Percentiles rank a stretch among this genome's conserved stretches.
phyloP scores from a whole-genome alignment of 2,888 invertebrate species.

The Pandemis cinnamomeana region DNA sequence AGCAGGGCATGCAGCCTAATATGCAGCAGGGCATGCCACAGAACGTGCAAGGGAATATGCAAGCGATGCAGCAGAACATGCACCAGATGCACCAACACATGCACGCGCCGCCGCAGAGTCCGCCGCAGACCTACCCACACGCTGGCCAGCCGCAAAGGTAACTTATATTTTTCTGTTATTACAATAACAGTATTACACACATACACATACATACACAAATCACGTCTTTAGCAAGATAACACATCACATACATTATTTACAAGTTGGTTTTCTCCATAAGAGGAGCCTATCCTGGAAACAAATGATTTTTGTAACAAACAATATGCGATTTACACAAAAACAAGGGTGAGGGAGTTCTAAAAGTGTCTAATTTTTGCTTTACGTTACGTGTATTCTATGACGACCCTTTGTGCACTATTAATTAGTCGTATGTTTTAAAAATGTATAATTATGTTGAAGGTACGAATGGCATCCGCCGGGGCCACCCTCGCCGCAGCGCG shows the following conservation, averaged over 20 bases:
- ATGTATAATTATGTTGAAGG: conserved; percentile 48
- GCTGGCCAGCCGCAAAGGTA: conserved; percentile 65
- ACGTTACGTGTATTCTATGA: too few relatives aligned
- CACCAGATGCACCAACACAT: conserved; percentile 38
- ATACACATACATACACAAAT: too few relatives aligned
- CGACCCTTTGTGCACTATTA: too few relatives aligned
- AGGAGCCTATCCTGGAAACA: too few relatives aligned
- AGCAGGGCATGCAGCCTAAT: background rate
- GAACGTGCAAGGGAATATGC: conserved; percentile 15
- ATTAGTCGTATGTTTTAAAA: background rate
- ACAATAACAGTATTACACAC: background rate
- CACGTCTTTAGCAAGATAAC: too few relatives aligned
- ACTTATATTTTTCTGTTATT: conserved; percentile 15
- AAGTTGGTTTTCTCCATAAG: too few relatives aligned
- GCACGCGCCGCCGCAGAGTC: conserved; percentile 43
- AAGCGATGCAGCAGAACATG: conserved; percentile 18
- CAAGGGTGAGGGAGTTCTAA: too few relatives aligned
- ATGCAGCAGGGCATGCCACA: conserved; percentile 1
- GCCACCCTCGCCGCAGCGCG: conserved; percentile 80
- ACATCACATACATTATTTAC: too few relatives aligned
- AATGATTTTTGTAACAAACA: too few relatives aligned
- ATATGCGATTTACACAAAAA: too few relatives aligned
- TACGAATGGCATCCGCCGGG: conserved; percentile 80
- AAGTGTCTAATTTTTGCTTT: too few relatives aligned
- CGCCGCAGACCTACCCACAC: conserved; percentile 54